A percentile compares a stretch with the other conserved stretches of the same genome.
These are phyloP conservation scores for Allobates femoralis DNA, from an alignment of 2,797 vertebrate genomes.

Conservation along the genomic window DNA sequence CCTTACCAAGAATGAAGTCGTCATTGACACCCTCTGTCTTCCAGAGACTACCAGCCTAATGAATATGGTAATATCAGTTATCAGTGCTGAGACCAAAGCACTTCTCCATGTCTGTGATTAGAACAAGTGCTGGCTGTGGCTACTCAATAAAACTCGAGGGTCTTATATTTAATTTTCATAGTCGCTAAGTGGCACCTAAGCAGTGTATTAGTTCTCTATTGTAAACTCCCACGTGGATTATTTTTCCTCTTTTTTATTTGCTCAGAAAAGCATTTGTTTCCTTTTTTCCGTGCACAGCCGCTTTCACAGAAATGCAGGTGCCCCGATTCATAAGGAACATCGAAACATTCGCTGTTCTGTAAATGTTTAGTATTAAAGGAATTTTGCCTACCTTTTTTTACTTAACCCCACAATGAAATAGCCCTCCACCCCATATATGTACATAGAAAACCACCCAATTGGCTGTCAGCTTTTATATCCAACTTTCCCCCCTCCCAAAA, in stretches of 20 bases:
- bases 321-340: slow-evolving; percentile 11
- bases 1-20: slow-evolving; percentile 46
- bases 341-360: slow-evolving; percentile 5
- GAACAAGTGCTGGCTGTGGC: slow-evolving; percentile 45
- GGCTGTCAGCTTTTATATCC: too few relatives aligned
- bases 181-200: slow-evolving; percentile 32
- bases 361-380: slow-evolving; percentile 39
- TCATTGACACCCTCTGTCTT: slow-evolving; percentile 51
- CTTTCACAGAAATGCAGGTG: slow-evolving; percentile 47
- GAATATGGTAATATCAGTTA: slow-evolving; percentile 59
- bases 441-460: too few relatives aligned
- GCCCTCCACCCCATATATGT: too few relatives aligned
- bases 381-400: neutral
- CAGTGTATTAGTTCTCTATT: slow-evolving; percentile 3
- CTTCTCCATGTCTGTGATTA: slow-evolving; percentile 47
- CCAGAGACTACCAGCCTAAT: slow-evolving; percentile 49
- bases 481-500: too few relatives aligned
- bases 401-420: neutral
- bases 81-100: slow-evolving; percentile 51
- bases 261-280: slow-evolving; percentile 33
- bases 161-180: slow-evolving; percentile 55
- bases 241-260: slow-evolving; percentile 45
- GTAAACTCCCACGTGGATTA: slow-evolving; percentile 47
- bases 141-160: slow-evolving; percentile 39
- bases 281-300: neutral